These are phyloP conservation scores for Botrylloides violaceus DNA, from an alignment of 23 tunicate genomes.

Conservation along the genomic window DNA sequence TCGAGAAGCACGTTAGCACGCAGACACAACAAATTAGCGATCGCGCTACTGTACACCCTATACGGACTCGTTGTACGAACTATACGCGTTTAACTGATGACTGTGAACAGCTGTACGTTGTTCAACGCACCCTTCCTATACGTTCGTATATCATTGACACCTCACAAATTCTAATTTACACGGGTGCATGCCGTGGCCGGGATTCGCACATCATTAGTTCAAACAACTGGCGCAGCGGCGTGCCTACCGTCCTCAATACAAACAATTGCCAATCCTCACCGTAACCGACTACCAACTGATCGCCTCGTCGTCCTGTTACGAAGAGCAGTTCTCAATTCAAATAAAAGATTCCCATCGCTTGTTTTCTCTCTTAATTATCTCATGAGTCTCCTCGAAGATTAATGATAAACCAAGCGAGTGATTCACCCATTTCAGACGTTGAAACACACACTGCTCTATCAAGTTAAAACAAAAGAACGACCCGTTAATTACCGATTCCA, in stretches of 20 bases:
- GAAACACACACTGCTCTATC: not conserved
- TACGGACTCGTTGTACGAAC: too few relatives aligned
- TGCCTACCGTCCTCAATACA: not conserved
- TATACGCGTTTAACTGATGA: too few relatives aligned
- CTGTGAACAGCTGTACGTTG: too few relatives aligned
- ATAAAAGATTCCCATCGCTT: not conserved
- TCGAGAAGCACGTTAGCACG: too few relatives aligned
- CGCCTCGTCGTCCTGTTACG: not conserved
- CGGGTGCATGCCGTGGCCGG: not conserved
- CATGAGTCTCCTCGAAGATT: constrained; percentile 7
- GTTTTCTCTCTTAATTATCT: constrained; percentile 24
- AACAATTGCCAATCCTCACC: not conserved
- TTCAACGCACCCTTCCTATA: too few relatives aligned
- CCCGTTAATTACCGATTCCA: not conserved
- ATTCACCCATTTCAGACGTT: not conserved
- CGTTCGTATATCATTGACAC: not conserved
- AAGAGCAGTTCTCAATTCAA: not conserved
- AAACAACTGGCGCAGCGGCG: not conserved
- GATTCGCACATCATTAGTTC: not conserved
- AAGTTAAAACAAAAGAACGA: not conserved
- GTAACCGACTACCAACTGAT: not conserved
- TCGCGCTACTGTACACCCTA: too few relatives aligned
- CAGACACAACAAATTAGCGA: too few relatives aligned
- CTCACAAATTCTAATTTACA: not conserved
- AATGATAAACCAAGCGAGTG: constrained; percentile 17